Evolutionary conservation across 2,113 vertebrate genomes (phyloP).

Genomic region (Trematomus loennbergii): DNA sequence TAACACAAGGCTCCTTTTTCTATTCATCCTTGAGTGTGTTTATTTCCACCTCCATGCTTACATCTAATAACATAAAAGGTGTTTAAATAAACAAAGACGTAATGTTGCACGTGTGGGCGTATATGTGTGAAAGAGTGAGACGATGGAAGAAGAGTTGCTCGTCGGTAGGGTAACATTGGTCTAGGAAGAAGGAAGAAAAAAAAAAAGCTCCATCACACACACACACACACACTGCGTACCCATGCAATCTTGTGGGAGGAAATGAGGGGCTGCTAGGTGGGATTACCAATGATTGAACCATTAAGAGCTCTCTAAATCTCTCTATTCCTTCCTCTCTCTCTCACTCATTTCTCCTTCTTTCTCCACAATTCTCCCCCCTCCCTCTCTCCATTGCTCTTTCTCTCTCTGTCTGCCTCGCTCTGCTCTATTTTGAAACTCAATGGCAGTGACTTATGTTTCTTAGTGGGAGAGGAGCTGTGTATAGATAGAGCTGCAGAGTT

Average conservation of each 20-base stretch:
- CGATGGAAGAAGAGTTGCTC: not conserved
- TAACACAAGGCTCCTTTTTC: constrained; percentile 7
- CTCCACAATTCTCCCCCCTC: not conserved
- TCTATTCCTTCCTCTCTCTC: constrained; percentile 6
- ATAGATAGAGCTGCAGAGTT: constrained; percentile 60
- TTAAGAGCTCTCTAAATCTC: constrained; percentile 24
- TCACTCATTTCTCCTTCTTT: not conserved
- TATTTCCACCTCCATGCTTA: constrained; percentile 11
- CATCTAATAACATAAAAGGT: constrained; percentile 23
- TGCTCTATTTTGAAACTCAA: constrained; percentile 54
- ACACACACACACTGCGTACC: not conserved
- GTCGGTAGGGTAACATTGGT: constrained; percentile 6
- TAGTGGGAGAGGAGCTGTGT: constrained; percentile 51
- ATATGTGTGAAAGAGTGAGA: constrained; percentile 15
- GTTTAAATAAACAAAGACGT: constrained; percentile 32
- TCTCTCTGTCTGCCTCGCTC: constrained; percentile 10
- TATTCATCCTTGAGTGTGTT: not conserved
- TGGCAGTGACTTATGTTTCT: constrained; percentile 60
- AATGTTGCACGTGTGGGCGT: constrained; percentile 9
- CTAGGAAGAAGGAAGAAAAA: not conserved
- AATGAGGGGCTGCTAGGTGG: constrained; percentile 41
- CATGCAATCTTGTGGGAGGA: constrained; percentile 37
- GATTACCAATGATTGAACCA: constrained; percentile 54
- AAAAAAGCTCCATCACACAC: constrained; percentile 29
- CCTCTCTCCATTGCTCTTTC: not conserved